Conservation (phyloP, 2,797 vertebrate genomes). For the Hephaestus fuliginosus region DNA sequence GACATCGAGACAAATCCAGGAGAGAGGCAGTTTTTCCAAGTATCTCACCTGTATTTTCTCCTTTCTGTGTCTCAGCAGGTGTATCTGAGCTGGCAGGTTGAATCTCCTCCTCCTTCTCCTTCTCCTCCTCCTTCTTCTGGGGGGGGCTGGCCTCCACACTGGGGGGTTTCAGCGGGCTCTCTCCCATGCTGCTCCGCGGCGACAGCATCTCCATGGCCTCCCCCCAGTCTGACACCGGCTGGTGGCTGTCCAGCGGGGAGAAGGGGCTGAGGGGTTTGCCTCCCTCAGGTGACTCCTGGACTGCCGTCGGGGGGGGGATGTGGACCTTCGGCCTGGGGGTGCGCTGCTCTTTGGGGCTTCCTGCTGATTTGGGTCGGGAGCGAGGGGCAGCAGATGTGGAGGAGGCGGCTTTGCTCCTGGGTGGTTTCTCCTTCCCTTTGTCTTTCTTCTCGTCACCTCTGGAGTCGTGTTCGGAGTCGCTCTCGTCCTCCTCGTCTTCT, state of each 20-base stretch:
- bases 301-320: slow-evolving; percentile 72
- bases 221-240: slow-evolving; percentile 91
- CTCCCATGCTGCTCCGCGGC: slow-evolving; percentile 84
- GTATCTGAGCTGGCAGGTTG: not conserved
- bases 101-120: slow-evolving; percentile 24
- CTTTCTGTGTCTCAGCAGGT: slow-evolving; percentile 48
- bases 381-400: slow-evolving; percentile 17
- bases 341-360: slow-evolving; percentile 77
- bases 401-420: slow-evolving; percentile 35
- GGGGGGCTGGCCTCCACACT: slow-evolving; percentile 78
- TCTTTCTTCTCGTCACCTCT: slow-evolving; percentile 69
- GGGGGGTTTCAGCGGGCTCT: slow-evolving; percentile 81
- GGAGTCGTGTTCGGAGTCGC: slow-evolving; percentile 61
- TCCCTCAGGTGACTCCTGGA: slow-evolving; percentile 73
- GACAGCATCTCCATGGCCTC: slow-evolving; percentile 94
- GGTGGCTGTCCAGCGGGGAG: slow-evolving; percentile 82
- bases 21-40: not conserved
- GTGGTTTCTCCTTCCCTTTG: slow-evolving; percentile 52
- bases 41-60: slow-evolving; percentile 34
- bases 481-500: slow-evolving; percentile 72
- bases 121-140: slow-evolving; percentile 56
- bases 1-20: not conserved
- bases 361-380: slow-evolving; percentile 17
- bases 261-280: slow-evolving; percentile 87
- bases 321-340: slow-evolving; percentile 77